Evolutionary conservation across 1,140 invertebrate species (phyloP).

Genomic region (Nasonia vitripennis): DNA sequence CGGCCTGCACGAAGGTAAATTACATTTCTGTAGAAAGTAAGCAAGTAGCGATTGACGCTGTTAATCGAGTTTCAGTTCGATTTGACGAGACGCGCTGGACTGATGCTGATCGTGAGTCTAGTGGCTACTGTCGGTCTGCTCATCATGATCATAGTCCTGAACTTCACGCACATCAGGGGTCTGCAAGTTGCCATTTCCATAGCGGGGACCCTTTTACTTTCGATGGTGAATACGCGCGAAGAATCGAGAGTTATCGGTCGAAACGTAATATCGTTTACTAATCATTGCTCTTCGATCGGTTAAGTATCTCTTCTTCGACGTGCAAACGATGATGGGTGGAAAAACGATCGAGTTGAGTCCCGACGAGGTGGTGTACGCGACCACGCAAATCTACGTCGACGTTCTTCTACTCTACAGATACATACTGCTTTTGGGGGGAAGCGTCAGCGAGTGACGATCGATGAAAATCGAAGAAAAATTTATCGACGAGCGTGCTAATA

Average conservation of each 20-base stretch:
- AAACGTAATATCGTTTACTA: background rate
- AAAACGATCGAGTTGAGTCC: constrained; percentile 78
- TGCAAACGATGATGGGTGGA: constrained; percentile 83
- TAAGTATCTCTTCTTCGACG: constrained; percentile 81
- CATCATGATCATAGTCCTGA: constrained; percentile 67
- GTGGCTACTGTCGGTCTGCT: constrained; percentile 76
- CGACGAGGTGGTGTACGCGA: constrained; percentile 81
- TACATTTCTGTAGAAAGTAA: background rate
- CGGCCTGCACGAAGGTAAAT: constrained; percentile 77
- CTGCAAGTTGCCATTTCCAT: constrained; percentile 72
- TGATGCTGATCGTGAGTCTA: constrained; percentile 74
- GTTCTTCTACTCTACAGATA: constrained; percentile 81
- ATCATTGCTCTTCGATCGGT: background rate
- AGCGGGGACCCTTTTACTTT: constrained; percentile 72
- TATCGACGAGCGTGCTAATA: too few relatives aligned
- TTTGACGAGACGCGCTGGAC: constrained; percentile 76
- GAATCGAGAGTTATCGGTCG: background rate
- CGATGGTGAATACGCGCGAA: constrained; percentile 58
- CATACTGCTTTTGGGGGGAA: constrained; percentile 69
- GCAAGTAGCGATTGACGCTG: too few relatives aligned
- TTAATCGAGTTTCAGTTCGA: constrained; percentile 75
- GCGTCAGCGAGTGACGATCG: background rate
- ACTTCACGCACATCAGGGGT: constrained; percentile 63
- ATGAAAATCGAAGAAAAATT: background rate
- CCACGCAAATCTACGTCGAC: constrained; percentile 80